These are phyloP conservation scores for Drosophila ficusphila DNA, from an alignment of 1,140 invertebrate genomes.

Conservation along the genomic window DNA sequence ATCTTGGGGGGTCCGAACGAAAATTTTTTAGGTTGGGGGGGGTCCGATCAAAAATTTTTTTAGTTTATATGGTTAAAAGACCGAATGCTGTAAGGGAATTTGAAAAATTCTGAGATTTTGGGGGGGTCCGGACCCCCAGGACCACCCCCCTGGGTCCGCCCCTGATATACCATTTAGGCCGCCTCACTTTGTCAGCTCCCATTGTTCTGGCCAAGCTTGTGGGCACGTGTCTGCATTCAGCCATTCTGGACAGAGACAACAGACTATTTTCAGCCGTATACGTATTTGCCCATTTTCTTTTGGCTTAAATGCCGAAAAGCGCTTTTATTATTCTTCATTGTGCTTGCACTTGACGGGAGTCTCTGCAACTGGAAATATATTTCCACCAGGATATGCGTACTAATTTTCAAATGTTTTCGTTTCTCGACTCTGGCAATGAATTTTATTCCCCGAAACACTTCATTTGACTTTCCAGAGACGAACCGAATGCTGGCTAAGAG, in stretches of 20 bases:
- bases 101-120: too few relatives aligned
- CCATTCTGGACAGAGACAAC: neutral
- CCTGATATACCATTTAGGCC: neutral
- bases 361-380: constrained; percentile 14
- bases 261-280: constrained; percentile 36
- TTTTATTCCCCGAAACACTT: constrained; percentile 51
- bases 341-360: constrained; percentile 7
- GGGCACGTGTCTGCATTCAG: constrained; percentile 11
- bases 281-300: constrained; percentile 4
- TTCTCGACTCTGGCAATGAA: constrained; percentile 26
- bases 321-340: constrained; percentile 36
- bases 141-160: too few relatives aligned
- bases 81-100: too few relatives aligned
- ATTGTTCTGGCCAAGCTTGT: constrained; percentile 13
- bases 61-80: too few relatives aligned
- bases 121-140: too few relatives aligned
- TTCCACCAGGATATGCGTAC: constrained; percentile 7
- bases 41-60: too few relatives aligned
- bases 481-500: neutral
- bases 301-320: neutral
- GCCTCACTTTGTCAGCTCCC: neutral
- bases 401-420: constrained; percentile 9
- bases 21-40: too few relatives aligned
- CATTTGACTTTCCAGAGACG: constrained; percentile 31
- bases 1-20: too few relatives aligned